Base-by-base conservation (phyloP, 2,797 vertebrate genomes). In the Kryptolebias ocellatus region DNA sequence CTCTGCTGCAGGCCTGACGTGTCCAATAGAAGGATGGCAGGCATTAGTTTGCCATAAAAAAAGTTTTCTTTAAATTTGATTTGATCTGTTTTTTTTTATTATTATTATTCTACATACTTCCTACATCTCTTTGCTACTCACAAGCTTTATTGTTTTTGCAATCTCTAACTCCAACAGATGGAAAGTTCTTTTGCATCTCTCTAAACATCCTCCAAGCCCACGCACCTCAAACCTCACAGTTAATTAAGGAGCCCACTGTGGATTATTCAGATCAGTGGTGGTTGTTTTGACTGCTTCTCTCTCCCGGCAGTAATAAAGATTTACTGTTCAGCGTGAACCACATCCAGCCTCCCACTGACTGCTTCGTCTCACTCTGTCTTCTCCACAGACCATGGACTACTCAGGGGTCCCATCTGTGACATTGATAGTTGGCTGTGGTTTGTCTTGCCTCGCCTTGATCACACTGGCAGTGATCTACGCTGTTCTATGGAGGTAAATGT, bases 401-500 rank as follows among this genome's bases (percentile, higher is more conserved):
- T 96, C 97, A 93, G 96, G 96, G 88, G 93, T 97, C 90, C 97
- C 98, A 85, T 98, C 97, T 91, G 96, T 99, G 91, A 99, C 98
- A 85, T 91, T 99, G 91, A 98, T 99, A 92, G 95, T 99, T 88
- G 98, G 97, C 94, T 99, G 98, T 90, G 98, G 98, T 90, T 95
- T 99, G 80, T 99, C 98, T 57, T 99, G 98, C 85, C 94, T 99
- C 82, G 95, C 98, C 89, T 94, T 99, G 95, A 94, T 98, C 92
- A 98, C 96, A 39, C 90, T 99, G 89, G 94, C 97, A 68, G 95
- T 98, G 88, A 97, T 99, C 90, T 99, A 99, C 74, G 96, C 94
- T 81, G 94, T 96, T 1, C 87, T 99, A 79, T 99, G 98, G 97
- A 99, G 98, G 97, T 99, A 95, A 85, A 91, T 92, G 72, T 58